Base-by-base conservation (phyloP, 2,113 vertebrate species). In the Zingel zingel region DNA sequence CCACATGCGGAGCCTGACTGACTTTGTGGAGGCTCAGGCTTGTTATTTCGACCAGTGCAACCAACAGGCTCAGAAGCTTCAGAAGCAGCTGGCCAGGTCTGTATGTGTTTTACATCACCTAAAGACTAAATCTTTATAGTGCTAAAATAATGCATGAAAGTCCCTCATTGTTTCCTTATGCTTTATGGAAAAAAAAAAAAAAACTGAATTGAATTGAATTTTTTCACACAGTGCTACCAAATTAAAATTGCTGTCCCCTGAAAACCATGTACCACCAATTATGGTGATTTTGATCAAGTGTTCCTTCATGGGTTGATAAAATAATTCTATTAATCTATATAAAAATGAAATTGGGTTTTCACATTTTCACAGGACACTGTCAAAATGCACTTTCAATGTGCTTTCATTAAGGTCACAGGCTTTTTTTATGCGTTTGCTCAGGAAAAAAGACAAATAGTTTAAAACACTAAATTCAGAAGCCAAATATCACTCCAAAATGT, bases 11-110 rank as follows among this genome's bases (percentile, higher is more conserved):
- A 97, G 97, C 64, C 96, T 99, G 69, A 96, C 95, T 0, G 98
- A 99, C 88, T 99, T 99, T 68, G 96, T 98, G 73, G 98, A 99
- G 59, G 96, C 96, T 61, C 98, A 99, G 93, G 96, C 97, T 3
- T 96, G 95, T 2, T 99, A 97, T 91, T 99, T 96, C 9, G 96
- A 97, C 27, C 96, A 98, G 89, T 98, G 98, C 87, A 96, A 97
- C 92, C 97, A 97, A 59, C 96, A 96, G 81, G 96, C 98, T 94
- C 91, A 97, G 94, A 97, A 99, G 36, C 93, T 99, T n/a, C 97
- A 97, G 93, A 97, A 96, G 82, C 96, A 98, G n/a, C 94, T 99
- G 92, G 95, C 96, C 93, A 98, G 97, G 98, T 99, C 66, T 54
- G 88, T 86, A 1, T 14, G 0, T 58, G 54, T 1, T 68, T 71